phyloP scores from a whole-genome alignment of 2,888 invertebrate species.

The Tipula unca region DNA sequence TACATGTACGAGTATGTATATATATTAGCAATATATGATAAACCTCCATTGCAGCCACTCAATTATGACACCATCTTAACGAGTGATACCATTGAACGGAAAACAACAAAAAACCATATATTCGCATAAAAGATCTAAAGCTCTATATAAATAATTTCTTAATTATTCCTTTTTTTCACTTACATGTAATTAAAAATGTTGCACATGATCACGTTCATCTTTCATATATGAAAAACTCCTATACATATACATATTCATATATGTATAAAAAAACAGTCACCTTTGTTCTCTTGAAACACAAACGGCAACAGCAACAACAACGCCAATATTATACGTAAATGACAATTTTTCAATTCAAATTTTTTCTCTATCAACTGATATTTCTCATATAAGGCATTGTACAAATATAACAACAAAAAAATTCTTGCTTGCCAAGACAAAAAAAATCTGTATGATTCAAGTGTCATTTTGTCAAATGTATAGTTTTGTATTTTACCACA shows the following conservation, averaged over 20 bases:
- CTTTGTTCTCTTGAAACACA: neutral
- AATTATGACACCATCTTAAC: neutral
- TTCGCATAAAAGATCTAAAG: neutral
- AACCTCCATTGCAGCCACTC: neutral
- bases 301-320: neutral
- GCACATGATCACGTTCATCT: neutral
- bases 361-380: neutral
- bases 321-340: too few relatives aligned
- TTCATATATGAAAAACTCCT: neutral
- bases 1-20: too few relatives aligned
- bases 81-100: neutral
- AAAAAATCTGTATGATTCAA: slow-evolving; percentile 2
- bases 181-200: neutral
- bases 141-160: neutral
- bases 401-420: neutral
- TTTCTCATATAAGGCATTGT: neutral
- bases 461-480: neutral
- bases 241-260: neutral
- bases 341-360: neutral
- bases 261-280: neutral
- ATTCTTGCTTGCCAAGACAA: neutral
- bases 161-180: neutral
- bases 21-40: neutral
- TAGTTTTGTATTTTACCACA: slow-evolving; percentile 9
- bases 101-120: neutral